Percentiles rank a stretch among this genome's conserved stretches.
These are phyloP conservation scores for Addax nasomaculatus DNA, from an alignment of 2,113 vertebrate genomes.

Conservation along the genomic window DNA sequence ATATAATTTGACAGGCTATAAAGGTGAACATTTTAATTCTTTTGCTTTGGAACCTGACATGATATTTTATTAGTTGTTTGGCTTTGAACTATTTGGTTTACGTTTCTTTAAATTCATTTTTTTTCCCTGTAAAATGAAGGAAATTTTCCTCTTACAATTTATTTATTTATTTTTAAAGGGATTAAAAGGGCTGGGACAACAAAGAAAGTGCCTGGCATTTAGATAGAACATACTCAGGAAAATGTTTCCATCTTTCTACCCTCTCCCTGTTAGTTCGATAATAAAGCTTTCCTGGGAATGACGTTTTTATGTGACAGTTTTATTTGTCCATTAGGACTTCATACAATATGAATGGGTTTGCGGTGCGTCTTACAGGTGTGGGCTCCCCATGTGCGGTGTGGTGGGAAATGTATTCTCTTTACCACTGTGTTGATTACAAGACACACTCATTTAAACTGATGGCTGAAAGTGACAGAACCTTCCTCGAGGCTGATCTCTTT, in stretches of 20 bases:
- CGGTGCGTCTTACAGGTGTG: accelerated
- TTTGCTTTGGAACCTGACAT: neutral
- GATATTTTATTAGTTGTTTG: neutral
- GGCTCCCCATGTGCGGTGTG: neutral
- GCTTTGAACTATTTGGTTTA: neutral
- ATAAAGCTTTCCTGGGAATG: slow-evolving; percentile 18
- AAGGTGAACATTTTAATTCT: neutral
- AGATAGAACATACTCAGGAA: neutral
- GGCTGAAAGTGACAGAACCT: neutral
- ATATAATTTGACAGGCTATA: neutral
- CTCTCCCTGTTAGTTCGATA: neutral
- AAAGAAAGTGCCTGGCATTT: neutral
- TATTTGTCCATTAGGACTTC: slow-evolving; percentile 16
- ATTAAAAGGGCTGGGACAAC: neutral
- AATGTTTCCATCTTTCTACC: neutral
- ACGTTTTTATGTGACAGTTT: slow-evolving; percentile 42
- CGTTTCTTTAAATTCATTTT: neutral
- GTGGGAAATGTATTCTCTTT: neutral
- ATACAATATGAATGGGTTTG: neutral
- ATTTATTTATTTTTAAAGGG: neutral
- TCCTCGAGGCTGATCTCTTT: neutral
- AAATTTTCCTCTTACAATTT: neutral
- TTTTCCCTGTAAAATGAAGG: neutral
- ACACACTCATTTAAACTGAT: neutral
- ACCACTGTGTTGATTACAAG: neutral